Percentiles rank a stretch among this genome's conserved stretches.
Conservation (phyloP, 2,113 vertebrate genomes). For the Helogale parvula region DNA sequence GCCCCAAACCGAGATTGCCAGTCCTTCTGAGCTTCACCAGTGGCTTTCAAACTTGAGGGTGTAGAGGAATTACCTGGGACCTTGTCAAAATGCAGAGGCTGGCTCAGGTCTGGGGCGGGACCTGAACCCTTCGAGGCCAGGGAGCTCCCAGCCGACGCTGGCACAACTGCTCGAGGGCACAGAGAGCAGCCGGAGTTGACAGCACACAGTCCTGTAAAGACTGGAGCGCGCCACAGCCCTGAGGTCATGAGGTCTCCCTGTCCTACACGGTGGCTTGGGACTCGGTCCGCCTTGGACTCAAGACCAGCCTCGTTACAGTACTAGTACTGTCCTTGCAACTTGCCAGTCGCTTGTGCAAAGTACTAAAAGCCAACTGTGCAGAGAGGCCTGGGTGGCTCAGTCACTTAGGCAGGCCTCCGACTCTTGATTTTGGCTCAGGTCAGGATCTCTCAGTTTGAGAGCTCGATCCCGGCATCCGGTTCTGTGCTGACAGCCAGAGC, state of each 20-base stretch:
- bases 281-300: constrained; percentile 3
- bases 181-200: background rate
- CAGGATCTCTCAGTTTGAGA: too few species aligned
- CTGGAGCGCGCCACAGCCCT: background rate
- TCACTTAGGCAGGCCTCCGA: too few species aligned
- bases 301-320: background rate
- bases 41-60: background rate
- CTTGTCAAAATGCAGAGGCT: constrained; percentile 5
- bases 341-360: background rate
- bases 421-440: too few species aligned
- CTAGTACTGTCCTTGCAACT: background rate
- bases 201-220: constrained; percentile 29
- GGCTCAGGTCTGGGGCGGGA: background rate
- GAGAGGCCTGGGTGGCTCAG: background rate
- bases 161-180: background rate
- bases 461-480: too few species aligned
- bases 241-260: constrained; percentile 43
- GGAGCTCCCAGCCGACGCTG: background rate
- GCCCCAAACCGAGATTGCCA: background rate
- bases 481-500: too few species aligned
- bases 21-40: background rate
- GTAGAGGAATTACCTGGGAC: background rate
- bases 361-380: background rate
- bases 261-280: background rate
- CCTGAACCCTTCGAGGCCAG: background rate